phyloP scores from a whole-genome alignment of 2,888 invertebrate species.

The Malthinus flaveolus region DNA sequence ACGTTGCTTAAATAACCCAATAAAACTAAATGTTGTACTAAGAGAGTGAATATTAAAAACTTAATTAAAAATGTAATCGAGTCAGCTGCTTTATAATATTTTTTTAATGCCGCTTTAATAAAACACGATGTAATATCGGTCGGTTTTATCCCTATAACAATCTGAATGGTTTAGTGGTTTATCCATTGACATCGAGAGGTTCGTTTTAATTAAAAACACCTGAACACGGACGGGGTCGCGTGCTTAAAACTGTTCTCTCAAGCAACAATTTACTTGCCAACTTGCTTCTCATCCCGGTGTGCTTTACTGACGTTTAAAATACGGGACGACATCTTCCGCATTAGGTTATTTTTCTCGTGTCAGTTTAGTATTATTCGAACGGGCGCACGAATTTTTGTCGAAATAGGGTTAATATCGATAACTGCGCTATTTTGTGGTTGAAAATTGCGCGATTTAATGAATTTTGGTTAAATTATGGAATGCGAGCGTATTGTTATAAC shows the following conservation, averaged over 20 bases:
- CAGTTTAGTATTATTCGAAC: conserved; percentile 7
- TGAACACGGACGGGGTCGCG: conserved; percentile 29
- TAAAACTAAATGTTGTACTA: conserved; percentile 20
- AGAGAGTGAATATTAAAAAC: conserved; percentile 22
- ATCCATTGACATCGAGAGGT: conserved; percentile 32
- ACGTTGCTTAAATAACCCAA: conserved; percentile 14
- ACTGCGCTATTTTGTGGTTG: no score
- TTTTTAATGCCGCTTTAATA: conserved; percentile 16
- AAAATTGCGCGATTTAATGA: no score
- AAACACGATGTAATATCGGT: conserved; percentile 28
- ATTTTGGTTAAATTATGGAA: no score
- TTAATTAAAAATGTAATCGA: conserved; percentile 28
- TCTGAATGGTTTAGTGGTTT: conserved; percentile 25
- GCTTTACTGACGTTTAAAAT: conserved; percentile 21
- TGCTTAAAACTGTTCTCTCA: conserved; percentile 31
- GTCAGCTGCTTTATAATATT: conserved; percentile 23
- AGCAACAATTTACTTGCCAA: conserved; percentile 24
- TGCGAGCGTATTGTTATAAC: no score
- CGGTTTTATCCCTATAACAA: conserved; percentile 14
- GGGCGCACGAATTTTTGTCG: not conserved
- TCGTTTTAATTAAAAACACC: conserved; percentile 35
- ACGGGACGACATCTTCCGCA: conserved; percentile 18
- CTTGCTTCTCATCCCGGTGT: conserved; percentile 18
- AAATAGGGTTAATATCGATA: no score
- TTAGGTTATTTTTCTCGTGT: conserved; percentile 18